A percentile compares a stretch with the other conserved stretches of the same genome.
phyloP scores from a whole-genome alignment of 1,140 invertebrate genomes.

The Sminthurinus signatus region DNA sequence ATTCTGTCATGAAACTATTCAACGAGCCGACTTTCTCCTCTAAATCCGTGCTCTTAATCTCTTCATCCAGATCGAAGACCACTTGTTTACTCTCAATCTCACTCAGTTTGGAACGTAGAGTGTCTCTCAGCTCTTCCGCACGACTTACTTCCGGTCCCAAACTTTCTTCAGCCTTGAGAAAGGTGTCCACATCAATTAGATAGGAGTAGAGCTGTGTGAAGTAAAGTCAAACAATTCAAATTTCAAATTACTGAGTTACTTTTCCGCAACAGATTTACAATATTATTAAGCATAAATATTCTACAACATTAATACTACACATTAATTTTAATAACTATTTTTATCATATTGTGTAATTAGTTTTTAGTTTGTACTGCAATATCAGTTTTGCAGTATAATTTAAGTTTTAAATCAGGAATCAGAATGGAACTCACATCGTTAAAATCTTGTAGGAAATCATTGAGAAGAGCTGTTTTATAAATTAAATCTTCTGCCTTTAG shows the following conservation, averaged over 20 bases:
- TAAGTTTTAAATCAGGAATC: no score
- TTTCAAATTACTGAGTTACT: no score
- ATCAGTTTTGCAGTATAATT: no score
- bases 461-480: slow-evolving; percentile 24
- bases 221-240: no score
- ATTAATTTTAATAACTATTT: no score
- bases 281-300: slow-evolving; percentile 8
- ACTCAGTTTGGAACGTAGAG: not conserved
- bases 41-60: slow-evolving; percentile 2
- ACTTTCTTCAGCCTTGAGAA: not conserved
- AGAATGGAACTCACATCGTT: slow-evolving; percentile 26
- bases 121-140: not conserved
- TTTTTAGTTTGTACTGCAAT: no score
- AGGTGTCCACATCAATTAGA: slow-evolving; percentile 3
- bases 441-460: slow-evolving; percentile 23
- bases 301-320: no score
- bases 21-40: slow-evolving; percentile 47
- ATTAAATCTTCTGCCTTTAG: slow-evolving; percentile 24
- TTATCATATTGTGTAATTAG: no score
- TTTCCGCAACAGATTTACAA: no score
- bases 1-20: slow-evolving; percentile 58
- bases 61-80: slow-evolving; percentile 10
- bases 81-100: slow-evolving; percentile 14
- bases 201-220: slow-evolving; percentile 15
- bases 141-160: not conserved